phyloP scores from a whole-genome alignment of 2,888 invertebrate species.

The Ectropis crepuscularia region DNA sequence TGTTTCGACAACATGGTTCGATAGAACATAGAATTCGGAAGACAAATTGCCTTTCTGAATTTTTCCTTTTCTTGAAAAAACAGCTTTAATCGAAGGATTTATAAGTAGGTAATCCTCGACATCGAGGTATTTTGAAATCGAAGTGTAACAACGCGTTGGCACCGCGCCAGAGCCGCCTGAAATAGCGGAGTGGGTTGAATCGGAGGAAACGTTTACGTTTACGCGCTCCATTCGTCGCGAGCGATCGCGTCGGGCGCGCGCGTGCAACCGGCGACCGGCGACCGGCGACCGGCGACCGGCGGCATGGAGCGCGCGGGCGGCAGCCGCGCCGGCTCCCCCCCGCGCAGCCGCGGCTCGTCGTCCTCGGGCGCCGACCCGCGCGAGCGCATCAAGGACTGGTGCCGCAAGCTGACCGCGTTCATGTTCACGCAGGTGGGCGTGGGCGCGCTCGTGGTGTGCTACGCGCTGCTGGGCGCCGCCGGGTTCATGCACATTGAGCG shows the following conservation, averaged over 20 bases:
- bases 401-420: conserved; percentile 93
- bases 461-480: conserved; percentile 93
- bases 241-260: no score
- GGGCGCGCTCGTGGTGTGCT: conserved; percentile 93
- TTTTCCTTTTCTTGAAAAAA: neutral
- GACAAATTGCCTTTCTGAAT: no score
- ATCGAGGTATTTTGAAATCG: conserved; percentile 62
- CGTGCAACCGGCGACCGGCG: no score
- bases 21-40: no score
- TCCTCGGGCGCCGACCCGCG: conserved; percentile 88
- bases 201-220: conserved; percentile 50
- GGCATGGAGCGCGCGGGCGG: no score
- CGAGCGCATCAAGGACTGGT: conserved; percentile 93
- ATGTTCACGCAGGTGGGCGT: conserved; percentile 97
- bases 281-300: no score
- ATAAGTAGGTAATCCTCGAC: no score
- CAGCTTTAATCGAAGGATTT: no score
- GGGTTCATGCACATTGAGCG: conserved; percentile 92
- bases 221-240: conserved; percentile 44
- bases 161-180: conserved; percentile 66
- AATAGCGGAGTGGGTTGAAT: conserved; percentile 59
- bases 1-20: no score
- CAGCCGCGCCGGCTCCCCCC: conserved; percentile 48
- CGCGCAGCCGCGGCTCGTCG: conserved; percentile 87
- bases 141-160: conserved; percentile 63